Base-by-base conservation (phyloP, 2,888 invertebrate species). In the Aporophyla lueneburgensis region DNA sequence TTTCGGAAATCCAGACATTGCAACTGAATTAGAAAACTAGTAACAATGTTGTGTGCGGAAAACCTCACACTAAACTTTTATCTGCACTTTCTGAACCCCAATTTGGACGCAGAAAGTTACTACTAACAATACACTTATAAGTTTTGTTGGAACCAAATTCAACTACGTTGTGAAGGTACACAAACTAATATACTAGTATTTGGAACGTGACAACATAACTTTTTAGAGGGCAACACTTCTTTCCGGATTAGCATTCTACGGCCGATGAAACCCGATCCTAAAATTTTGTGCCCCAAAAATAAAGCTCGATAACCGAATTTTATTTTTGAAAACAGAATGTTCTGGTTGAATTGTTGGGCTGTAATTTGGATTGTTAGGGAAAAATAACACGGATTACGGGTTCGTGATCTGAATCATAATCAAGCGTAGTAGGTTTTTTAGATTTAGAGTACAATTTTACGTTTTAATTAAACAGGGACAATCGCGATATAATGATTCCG, bases 221-320 rank as follows among this genome's bases (percentile, higher is more conserved):
- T 73, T 74, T 81, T 62, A 56, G 49, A 43, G 9, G 14, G 27
- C 27, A 66, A 68, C 16, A 73, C 71, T 62, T 77, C 33, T 54
- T 71, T 69, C n/a, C 12, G 54, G 46, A 74, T 81, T 80, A 74
- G 78, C 71, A 81, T 85, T 76, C 74, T 24, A 58, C 54, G 54
- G 12, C 58, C 74, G 71, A 76, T 76, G 73, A 76, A 81, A 73
- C 27, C 16, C 56, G 53, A 69, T 62, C 43, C 74, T 63, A 68
- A 83, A 66, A 71, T 73, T 49, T 53, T 80, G 40, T 74, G 46
- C 54, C 33, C 65, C 58, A 54, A 75, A 80, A 74, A 76, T 73
- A 65, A 76, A 72, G 54, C 74, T 65, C 51, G 70, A 72, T 74
- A 75, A 65, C 46, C 2, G 68, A 46, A 27, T 43, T 72, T 71